Evolutionary conservation across 2,113 vertebrate genomes (phyloP), one percentile per base, ranked within the genome.

Genomic region (Mohoua ochrocephala): DNA sequence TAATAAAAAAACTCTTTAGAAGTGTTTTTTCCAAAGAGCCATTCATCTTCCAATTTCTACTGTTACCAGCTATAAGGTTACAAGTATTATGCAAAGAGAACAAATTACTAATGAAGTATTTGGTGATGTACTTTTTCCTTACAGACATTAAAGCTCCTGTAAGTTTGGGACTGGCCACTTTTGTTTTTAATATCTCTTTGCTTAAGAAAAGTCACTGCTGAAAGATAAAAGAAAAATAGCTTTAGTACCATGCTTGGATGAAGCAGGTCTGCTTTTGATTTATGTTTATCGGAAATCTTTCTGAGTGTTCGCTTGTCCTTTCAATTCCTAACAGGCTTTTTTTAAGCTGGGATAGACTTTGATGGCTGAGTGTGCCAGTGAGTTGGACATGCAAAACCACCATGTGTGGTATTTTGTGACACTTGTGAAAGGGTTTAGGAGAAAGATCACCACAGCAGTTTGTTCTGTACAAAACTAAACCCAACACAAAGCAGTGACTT

Each of bases 291-390:
- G 39, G 37, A 77, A 89, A 60, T 42, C 22, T 84, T 82, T 28
- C n/a, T 70, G 49, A 53, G 45, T 28, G 13, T 49, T 78, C 44
- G 31, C 27, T 70, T n/a, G 20, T 45, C 31, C 45, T 63, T 64
- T 30, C 23, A 69, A 7, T 41, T 64, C 22, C 63, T 45, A 30
- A 27, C n/a, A 54, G 45, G 41, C 30, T 59, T 5, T 50, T 77
- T 83, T 42, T 28, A 26, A 47, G 21, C 45, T 52, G 59, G 49
- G 49, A 16, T 50, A 18, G 49, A 13, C 41, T 77, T 70, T 60
- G 31, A 9, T 54, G 23, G 6, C 47, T 73, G 44, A 71, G 26
- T 0, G 0, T 68, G 76, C 35, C 39, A 15, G 0, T 11, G 53
- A 45, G n/a, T 7, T 73, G 63, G 73, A 60, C 12, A 3, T 23